phyloP scores from a whole-genome alignment of 2,113 vertebrate species.

The Stigmatopora nigra region DNA sequence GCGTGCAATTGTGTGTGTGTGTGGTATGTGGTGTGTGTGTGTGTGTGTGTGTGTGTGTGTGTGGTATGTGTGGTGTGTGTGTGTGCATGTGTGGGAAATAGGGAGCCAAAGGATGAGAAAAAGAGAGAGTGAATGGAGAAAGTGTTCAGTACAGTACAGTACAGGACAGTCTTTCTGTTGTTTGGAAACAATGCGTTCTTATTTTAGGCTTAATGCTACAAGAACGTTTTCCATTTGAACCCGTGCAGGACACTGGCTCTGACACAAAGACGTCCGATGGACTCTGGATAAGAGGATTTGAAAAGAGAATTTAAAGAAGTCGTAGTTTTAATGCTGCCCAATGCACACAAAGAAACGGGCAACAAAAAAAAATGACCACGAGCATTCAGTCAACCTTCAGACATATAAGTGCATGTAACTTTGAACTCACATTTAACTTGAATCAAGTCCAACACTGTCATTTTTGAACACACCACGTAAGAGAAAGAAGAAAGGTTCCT shows the following conservation, averaged over 20 bases:
- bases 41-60: constrained; percentile 1
- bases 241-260: constrained; percentile 28
- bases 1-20: constrained; percentile 21
- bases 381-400: constrained; percentile 52
- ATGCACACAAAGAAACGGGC: constrained; percentile 43
- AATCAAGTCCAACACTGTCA: constrained; percentile 47
- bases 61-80: not conserved
- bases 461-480: constrained; percentile 56
- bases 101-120: constrained; percentile 8
- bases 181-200: constrained; percentile 39
- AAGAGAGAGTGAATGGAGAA: constrained; percentile 29
- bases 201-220: constrained; percentile 38
- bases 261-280: constrained; percentile 17
- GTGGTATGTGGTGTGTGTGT: constrained; percentile 8
- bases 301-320: constrained; percentile 25
- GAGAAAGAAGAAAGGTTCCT: constrained; percentile 51
- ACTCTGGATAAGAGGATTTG: constrained; percentile 43
- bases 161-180: constrained; percentile 28
- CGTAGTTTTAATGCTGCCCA: constrained; percentile 37
- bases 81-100: not conserved
- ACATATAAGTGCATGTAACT: constrained; percentile 50
- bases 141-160: constrained; percentile 16
- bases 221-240: constrained; percentile 34
- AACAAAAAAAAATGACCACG: constrained; percentile 39
- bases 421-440: constrained; percentile 35